These are phyloP conservation scores for Celastrina argiolus DNA, from an alignment of 2,888 invertebrate species.

Conservation along the genomic window DNA sequence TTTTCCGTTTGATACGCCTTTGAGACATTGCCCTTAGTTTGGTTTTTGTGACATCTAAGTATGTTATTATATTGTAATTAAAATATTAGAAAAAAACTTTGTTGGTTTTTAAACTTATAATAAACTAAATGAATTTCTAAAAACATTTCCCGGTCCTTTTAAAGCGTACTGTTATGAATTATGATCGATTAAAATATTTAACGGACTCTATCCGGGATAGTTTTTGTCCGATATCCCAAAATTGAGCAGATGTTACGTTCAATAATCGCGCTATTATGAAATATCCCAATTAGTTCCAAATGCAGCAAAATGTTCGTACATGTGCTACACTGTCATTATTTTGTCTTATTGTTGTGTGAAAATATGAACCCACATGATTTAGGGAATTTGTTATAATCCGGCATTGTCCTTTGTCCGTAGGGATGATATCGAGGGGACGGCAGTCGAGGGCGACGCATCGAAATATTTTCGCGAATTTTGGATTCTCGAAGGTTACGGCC, in stretches of 20 bases:
- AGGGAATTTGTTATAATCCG: slow-evolving; percentile 74
- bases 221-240: slow-evolving; percentile 10
- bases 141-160: background rate
- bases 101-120: too few relatives aligned
- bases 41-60: background rate
- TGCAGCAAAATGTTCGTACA: slow-evolving; percentile 68
- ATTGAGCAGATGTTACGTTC: slow-evolving; percentile 63
- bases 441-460: slow-evolving; percentile 41
- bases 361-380: slow-evolving; percentile 76
- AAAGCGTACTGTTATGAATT: too few relatives aligned
- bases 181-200: background rate
- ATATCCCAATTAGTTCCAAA: slow-evolving; percentile 76
- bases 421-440: slow-evolving; percentile 54
- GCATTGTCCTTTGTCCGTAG: slow-evolving; percentile 59
- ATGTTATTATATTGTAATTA: background rate
- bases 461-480: slow-evolving; percentile 52
- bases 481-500: slow-evolving; percentile 25
- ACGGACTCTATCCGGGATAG: background rate
- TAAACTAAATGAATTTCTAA: background rate
- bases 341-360: slow-evolving; percentile 70
- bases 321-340: slow-evolving; percentile 71
- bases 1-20: slow-evolving; percentile 68
- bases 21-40: slow-evolving; percentile 60
- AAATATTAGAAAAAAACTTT: background rate
- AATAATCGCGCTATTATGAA: slow-evolving; percentile 63